Conservation (phyloP, 2,113 vertebrate species). For the Stictonetta naevosa region DNA sequence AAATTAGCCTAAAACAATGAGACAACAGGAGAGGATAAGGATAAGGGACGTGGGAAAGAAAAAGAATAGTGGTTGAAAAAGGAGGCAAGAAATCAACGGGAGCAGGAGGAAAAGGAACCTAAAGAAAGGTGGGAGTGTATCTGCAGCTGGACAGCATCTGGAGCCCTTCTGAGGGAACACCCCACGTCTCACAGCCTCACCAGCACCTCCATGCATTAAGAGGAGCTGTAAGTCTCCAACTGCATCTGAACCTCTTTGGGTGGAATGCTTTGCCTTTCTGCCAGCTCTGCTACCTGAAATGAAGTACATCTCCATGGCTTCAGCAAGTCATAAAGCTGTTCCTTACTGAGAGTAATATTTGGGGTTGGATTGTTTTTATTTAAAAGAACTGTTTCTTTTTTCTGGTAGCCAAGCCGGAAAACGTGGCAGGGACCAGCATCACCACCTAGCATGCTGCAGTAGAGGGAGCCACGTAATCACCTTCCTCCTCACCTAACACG, state of each 20-base stretch:
- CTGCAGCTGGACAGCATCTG: background rate
- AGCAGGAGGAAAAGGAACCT: background rate
- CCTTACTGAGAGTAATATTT: background rate
- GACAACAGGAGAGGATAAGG: background rate
- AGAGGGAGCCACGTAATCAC: slow-evolving; percentile 57
- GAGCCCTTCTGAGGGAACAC: background rate
- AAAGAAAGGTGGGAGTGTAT: background rate
- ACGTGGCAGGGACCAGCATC: background rate
- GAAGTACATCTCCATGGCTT: background rate
- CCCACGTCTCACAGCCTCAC: background rate
- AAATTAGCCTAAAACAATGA: background rate
- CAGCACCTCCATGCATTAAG: background rate
- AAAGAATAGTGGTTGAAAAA: background rate
- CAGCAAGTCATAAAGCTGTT: background rate
- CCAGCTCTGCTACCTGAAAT: background rate
- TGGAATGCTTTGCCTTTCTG: background rate
- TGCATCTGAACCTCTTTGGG: background rate
- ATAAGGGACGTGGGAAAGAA: background rate
- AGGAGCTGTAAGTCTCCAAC: background rate
- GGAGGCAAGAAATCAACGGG: background rate
- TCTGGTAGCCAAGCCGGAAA: background rate
- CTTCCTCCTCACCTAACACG: background rate
- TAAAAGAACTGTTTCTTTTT: background rate
- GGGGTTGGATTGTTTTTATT: background rate
- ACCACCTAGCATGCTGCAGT: background rate